A percentile compares a stretch with the other conserved stretches of the same genome.
phyloP scores from a whole-genome alignment of 2,113 vertebrate genomes.

The Colius striatus region DNA sequence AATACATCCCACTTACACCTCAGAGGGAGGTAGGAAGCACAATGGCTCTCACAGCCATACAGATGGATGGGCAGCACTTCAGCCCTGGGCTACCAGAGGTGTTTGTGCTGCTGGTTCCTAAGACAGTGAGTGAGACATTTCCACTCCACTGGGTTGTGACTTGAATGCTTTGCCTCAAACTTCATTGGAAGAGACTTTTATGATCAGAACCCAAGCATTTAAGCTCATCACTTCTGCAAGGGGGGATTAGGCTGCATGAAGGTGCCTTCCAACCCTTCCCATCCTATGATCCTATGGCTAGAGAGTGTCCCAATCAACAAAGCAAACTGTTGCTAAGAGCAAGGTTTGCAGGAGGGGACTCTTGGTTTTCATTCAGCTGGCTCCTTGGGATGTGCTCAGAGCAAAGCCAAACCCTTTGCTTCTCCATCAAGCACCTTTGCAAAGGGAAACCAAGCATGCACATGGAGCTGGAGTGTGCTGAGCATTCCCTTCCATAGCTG shows the following conservation, averaged over 20 bases:
- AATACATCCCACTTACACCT: not conserved
- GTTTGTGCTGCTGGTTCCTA: not conserved
- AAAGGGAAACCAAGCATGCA: not conserved
- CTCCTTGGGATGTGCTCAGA: not conserved
- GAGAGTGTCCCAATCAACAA: not conserved
- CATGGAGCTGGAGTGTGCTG: not conserved
- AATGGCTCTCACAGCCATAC: not conserved
- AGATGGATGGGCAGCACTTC: not conserved
- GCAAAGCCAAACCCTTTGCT: too few relatives aligned
- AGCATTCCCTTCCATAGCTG: not conserved
- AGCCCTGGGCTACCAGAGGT: not conserved
- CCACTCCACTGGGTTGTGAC: not conserved
- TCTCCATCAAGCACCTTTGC: not conserved
- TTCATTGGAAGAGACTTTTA: too few relatives aligned
- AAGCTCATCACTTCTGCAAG: too few relatives aligned
- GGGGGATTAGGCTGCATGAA: not conserved
- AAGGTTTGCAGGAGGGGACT: not conserved
- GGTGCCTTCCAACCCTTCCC: not conserved
- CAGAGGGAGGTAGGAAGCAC: not conserved
- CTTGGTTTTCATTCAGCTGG: not conserved
- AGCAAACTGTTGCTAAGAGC: not conserved
- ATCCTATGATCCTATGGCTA: not conserved
- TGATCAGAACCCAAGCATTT: too few relatives aligned
- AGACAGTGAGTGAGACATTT: accelerated
- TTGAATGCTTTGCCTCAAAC: too few relatives aligned